phyloP scores from a whole-genome alignment of 2,888 invertebrate species.

The Drosophila histrio region DNA sequence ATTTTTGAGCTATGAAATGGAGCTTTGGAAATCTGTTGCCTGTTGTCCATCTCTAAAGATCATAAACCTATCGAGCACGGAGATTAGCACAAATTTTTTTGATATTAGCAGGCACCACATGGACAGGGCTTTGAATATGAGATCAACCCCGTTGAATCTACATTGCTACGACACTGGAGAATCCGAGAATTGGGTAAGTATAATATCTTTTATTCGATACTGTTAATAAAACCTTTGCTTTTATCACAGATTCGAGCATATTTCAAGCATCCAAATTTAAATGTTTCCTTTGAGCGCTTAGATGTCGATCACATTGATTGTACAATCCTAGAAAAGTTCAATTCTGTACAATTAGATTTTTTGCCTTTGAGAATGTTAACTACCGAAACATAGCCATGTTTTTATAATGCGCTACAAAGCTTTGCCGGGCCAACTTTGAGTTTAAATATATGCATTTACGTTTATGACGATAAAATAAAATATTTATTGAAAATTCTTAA shows the following conservation, averaged over 20 bases:
- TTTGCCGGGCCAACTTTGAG: too few relatives aligned
- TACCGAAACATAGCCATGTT: too few relatives aligned
- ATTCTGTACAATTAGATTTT: background rate
- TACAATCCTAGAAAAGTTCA: too few relatives aligned
- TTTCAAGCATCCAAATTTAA: constrained; percentile 20
- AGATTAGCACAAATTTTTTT: constrained; percentile 12
- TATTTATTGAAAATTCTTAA: too few relatives aligned
- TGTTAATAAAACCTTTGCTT: background rate
- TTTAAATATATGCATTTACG: too few relatives aligned
- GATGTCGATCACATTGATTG: background rate
- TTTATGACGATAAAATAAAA: too few relatives aligned
- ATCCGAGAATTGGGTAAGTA: constrained; percentile 3
- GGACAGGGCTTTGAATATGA: background rate
- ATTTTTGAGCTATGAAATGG: constrained; percentile 8
- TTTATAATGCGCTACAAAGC: too few relatives aligned
- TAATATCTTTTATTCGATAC: background rate
- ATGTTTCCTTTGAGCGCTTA: constrained; percentile 3
- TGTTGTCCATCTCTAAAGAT: constrained; percentile 1
- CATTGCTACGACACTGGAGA: constrained; percentile 3
- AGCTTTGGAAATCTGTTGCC: constrained; percentile 33
- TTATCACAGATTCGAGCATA: constrained; percentile 8
- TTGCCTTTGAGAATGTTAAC: too few relatives aligned
- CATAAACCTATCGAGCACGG: constrained; percentile 19
- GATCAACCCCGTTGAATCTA: constrained; percentile 8
- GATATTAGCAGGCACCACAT: background rate